Conservation (phyloP, 2,113 vertebrate species). For the Aegypius monachus region DNA sequence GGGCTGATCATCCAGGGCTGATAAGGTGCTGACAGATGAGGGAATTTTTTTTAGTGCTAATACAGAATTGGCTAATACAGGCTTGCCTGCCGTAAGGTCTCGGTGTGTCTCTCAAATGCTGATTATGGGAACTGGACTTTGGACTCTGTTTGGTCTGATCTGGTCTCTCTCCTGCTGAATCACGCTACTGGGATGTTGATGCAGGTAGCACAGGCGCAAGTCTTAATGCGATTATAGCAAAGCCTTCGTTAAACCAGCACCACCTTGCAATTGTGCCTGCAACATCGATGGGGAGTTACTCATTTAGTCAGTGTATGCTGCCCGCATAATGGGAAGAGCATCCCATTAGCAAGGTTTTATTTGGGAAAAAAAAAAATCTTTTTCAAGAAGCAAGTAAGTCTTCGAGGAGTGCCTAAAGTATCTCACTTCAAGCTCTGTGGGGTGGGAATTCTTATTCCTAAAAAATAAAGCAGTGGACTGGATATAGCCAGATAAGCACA, state of each 20-base stretch:
- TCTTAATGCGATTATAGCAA: background rate
- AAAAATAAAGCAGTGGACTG: background rate
- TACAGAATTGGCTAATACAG: background rate
- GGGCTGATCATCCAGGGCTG: background rate
- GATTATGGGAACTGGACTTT: background rate
- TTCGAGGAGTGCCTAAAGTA: background rate
- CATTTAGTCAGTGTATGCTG: background rate
- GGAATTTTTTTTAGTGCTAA: background rate
- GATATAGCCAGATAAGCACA: background rate
- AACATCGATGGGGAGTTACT: background rate
- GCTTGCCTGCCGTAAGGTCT: background rate
- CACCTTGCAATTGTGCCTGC: background rate
- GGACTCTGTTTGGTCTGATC: background rate
- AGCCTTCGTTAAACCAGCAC: background rate
- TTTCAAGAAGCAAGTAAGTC: background rate
- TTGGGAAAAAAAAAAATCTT: too few species aligned
- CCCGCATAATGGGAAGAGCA: fast-evolving
- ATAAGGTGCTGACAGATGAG: background rate
- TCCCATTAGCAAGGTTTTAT: background rate
- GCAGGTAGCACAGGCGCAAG: background rate
- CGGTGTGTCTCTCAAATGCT: fast-evolving
- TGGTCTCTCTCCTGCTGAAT: background rate
- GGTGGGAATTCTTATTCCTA: background rate
- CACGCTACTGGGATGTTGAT: fast-evolving
- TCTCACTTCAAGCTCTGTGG: background rate